Percentiles rank a stretch among this genome's conserved stretches.
These are phyloP conservation scores for Meghimatium bilineatum DNA, from an alignment of 2,888 invertebrate genomes.

Conservation along the genomic window DNA sequence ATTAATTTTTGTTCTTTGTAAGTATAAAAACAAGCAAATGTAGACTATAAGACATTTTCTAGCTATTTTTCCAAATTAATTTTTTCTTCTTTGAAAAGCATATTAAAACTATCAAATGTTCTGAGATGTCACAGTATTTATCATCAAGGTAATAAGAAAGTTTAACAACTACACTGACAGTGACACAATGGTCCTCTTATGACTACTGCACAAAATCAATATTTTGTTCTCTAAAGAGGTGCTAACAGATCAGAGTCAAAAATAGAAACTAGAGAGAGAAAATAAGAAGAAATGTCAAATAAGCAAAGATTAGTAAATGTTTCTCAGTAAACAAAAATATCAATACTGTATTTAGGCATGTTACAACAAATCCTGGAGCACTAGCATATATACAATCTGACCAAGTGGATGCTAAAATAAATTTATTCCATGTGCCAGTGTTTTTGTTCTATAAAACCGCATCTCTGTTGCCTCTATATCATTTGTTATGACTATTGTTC, in stretches of 20 bases:
- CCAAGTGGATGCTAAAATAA: no score
- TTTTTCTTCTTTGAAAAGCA: no score
- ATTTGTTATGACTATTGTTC: no score
- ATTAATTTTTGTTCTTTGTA: no score
- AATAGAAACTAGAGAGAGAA: neutral
- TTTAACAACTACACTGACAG: constrained; percentile 62
- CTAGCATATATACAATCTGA: no score
- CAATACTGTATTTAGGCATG: neutral
- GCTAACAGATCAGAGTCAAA: neutral
- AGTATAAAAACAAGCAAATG: no score
- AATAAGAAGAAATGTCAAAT: neutral
- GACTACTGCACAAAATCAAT: neutral
- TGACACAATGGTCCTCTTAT: neutral
- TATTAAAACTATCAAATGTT: neutral
- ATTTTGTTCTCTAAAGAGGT: neutral
- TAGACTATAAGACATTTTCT: no score
- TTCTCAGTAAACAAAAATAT: neutral
- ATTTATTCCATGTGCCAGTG: no score
- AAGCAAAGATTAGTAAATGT: constrained; percentile 1
- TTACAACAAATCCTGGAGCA: no score
- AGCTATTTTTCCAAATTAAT: no score
- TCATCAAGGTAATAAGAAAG: neutral
- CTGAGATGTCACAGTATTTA: neutral
- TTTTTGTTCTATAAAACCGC: no score
- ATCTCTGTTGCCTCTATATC: no score